Percentiles rank a stretch among this genome's conserved stretches.
phyloP scores from a whole-genome alignment of 2,888 invertebrate genomes.

The Amphiduros pacificus region DNA sequence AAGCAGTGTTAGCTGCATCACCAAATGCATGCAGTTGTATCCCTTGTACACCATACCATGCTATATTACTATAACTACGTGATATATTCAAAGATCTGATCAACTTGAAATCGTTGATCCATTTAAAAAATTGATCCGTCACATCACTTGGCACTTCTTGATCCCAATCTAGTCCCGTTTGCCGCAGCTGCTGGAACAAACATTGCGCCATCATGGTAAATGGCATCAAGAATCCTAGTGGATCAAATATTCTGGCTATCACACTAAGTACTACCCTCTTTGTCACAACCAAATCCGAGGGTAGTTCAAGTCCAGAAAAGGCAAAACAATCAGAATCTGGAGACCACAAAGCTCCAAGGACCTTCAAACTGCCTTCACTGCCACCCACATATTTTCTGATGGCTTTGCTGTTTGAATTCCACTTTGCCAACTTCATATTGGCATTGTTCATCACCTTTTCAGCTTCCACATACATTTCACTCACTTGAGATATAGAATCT shows the following conservation, averaged over 20 bases:
- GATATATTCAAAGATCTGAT: no score
- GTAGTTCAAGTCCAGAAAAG: conserved; percentile 11
- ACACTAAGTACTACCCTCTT: conserved; percentile 26
- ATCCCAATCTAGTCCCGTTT: conserved; percentile 34
- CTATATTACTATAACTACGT: no score
- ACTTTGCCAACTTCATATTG: conserved; percentile 32
- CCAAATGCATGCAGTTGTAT: conserved; percentile 29
- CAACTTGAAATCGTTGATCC: no score
- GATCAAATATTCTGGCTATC: conserved; percentile 32
- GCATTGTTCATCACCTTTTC: conserved; percentile 20
- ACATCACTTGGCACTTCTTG: conserved; percentile 29
- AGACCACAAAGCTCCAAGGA: conserved; percentile 25
- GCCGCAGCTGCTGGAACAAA: conserved; percentile 38
- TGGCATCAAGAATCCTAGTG: conserved; percentile 28
- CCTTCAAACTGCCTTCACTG: no score
- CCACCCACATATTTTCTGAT: no score
- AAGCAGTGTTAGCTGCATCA: no score
- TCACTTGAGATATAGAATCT: conserved; percentile 15
- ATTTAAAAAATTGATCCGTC: no score
- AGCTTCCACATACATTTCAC: conserved; percentile 18
- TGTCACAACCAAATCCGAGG: conserved; percentile 1
- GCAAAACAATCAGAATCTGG: conserved; percentile 20
- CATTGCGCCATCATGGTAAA: conserved; percentile 29
- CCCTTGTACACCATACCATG: no score
- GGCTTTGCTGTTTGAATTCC: conserved; percentile 30